Evolutionary conservation across 2,797 vertebrate species (phyloP).

Genomic region (Tadarida brasiliensis): DNA sequence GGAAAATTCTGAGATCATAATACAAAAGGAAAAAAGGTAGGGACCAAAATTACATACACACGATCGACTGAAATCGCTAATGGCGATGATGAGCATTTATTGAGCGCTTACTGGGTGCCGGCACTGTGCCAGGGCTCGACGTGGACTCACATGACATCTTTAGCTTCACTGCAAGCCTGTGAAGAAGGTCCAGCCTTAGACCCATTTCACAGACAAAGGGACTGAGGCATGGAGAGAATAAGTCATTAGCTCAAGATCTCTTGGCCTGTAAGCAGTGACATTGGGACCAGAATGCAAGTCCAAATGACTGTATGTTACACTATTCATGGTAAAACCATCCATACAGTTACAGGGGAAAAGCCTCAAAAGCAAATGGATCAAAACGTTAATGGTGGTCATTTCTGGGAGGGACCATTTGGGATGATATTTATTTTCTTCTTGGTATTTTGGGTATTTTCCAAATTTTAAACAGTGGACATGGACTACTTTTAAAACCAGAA

Average conservation of each 20-base stretch:
- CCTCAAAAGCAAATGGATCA: neutral
- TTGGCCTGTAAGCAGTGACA: neutral
- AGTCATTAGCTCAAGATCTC: neutral
- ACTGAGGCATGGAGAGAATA: neutral
- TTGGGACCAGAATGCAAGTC: neutral
- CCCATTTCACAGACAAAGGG: neutral
- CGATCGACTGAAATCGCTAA: fast-evolving
- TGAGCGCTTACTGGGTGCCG: neutral
- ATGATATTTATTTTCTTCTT: slow-evolving; percentile 37
- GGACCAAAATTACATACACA: fast-evolving
- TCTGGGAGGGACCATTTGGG: neutral
- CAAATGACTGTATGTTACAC: fast-evolving
- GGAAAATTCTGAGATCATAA: neutral
- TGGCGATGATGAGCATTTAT: fast-evolving
- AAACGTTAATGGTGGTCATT: neutral
- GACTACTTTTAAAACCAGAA: slow-evolving; percentile 58
- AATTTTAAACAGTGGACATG: neutral
- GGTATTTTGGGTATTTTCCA: neutral
- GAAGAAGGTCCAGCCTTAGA: too few relatives aligned
- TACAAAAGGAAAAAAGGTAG: neutral
- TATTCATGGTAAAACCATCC: neutral
- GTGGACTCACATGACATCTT: fast-evolving
- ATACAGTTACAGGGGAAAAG: neutral
- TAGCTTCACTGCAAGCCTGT: fast-evolving
- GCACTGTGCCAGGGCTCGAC: fast-evolving